Base-by-base conservation (phyloP, 2,113 vertebrate species). In the Lamprotornis superbus region DNA sequence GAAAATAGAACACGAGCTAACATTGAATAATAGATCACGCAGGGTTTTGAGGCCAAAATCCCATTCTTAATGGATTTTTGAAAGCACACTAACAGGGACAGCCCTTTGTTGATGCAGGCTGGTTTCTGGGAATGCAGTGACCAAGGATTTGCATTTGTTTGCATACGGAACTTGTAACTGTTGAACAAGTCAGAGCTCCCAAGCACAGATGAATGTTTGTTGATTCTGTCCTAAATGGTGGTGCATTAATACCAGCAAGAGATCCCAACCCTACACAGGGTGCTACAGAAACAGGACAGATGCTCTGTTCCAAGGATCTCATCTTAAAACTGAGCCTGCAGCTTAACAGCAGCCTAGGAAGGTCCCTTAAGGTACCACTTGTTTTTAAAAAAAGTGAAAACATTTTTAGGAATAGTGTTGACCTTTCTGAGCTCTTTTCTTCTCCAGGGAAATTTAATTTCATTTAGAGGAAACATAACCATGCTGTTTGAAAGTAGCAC, bases 361-460 rank as follows among this genome's bases (percentile, higher is more conserved):
- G 83, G 16, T 89, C 89, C 89, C 78, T 83, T 7, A 92, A 83
- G 71, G 68, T 83, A 46, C 25, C 23, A 74, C 35, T 81, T 90
- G 49, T 52, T 75, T 74, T 35, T 4, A 15, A 10, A 68, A 74
- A 27, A 81, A 65, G 57, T 4, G 1, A 80, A 92, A 83, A 40
- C 27, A 7, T 65, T 94, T 86, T 94, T 92, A 92, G 47, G 80
- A 90, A 77, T 87, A 42, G n/a, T 57, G 27, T 77, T 88, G 71
- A 93, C 93, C 64, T 90, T 89, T 71, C 52, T 49, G 39, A 93
- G 79, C 50, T 90, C 12, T 80, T 74, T 70, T 52, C 52, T 92
- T 87, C 80, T 92, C 89, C 15, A 65, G 92, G 88, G 90, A 86
- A 88, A 92, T 94, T 61, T 90, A 24, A 37, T 83, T 95, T 88